Conservation (phyloP, 2,113 vertebrate species). For the Pundamilia nyererei region DNA sequence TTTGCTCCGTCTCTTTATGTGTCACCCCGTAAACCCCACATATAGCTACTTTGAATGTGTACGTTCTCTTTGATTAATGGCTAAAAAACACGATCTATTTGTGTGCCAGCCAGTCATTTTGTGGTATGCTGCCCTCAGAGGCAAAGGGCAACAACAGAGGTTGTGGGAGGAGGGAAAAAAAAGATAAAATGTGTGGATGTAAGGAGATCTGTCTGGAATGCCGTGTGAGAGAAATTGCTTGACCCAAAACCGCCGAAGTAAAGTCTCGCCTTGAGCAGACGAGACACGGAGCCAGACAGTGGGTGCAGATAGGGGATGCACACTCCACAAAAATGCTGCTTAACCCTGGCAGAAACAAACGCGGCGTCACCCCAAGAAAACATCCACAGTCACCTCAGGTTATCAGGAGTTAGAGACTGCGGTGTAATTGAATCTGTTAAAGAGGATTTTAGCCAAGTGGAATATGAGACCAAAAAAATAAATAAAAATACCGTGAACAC, state of each 20-base stretch:
- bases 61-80: neutral
- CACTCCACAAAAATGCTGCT: constrained; percentile 18
- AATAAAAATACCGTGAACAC: neutral
- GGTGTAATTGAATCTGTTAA: neutral
- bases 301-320: constrained; percentile 4
- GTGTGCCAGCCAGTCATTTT: neutral
- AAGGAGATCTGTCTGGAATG: constrained; percentile 60
- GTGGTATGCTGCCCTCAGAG: neutral
- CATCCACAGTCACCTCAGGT: neutral
- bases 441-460: neutral
- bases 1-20: neutral
- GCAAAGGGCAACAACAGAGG: neutral
- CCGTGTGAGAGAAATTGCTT: constrained; percentile 32
- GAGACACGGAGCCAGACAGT: constrained; percentile 26
- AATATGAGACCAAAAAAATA: neutral
- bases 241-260: constrained; percentile 28
- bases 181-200: constrained; percentile 6
- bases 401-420: neutral
- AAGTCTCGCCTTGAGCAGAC: constrained; percentile 5
- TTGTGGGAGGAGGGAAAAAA: neutral
- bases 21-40: neutral
- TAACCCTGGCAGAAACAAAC: neutral
- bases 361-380: neutral
- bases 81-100: neutral
- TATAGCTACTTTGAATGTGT: neutral